These are phyloP conservation scores for Accipiter cooperii DNA, from an alignment of 2,113 vertebrate genomes.

Conservation along the genomic window DNA sequence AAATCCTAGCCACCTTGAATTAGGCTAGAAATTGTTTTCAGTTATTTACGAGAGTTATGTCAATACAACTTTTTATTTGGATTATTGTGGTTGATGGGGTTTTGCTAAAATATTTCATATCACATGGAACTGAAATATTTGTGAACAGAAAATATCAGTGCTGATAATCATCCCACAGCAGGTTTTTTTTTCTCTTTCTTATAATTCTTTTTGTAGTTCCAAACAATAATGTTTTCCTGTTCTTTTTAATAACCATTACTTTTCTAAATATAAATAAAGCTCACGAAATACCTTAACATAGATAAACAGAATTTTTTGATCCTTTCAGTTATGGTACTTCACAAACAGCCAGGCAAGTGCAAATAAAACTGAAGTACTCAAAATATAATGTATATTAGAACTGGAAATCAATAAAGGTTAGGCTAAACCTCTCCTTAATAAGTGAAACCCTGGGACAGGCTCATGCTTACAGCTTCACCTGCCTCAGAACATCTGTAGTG, in stretches of 20 bases:
- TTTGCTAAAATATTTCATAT: not conserved
- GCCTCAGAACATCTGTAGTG: not conserved
- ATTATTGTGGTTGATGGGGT: not conserved
- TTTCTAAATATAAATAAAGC: not conserved
- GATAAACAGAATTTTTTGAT: not conserved
- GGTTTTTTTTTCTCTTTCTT: not conserved
- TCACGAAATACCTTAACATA: not conserved
- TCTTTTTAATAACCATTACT: not conserved
- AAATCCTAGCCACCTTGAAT: not conserved
- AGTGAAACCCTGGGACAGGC: not conserved
- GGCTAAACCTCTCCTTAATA: not conserved
- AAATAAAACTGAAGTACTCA: not conserved
- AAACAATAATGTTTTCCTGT: not conserved
- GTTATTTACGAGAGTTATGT: not conserved
- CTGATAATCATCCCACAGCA: not conserved
- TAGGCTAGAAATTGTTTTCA: not conserved
- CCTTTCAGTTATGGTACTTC: not conserved
- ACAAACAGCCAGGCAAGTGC: not conserved
- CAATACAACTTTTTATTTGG: not conserved
- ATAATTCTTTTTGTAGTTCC: not conserved
- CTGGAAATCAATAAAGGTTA: not conserved
- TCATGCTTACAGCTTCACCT: not conserved
- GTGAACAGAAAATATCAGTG: not conserved
- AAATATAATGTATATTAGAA: not conserved
- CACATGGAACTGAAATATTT: not conserved